Evolutionary conservation across 2,888 invertebrate genomes (phyloP), one percentile per base, ranked within the genome.

Genomic region (Tetrapedia diversipes): DNA sequence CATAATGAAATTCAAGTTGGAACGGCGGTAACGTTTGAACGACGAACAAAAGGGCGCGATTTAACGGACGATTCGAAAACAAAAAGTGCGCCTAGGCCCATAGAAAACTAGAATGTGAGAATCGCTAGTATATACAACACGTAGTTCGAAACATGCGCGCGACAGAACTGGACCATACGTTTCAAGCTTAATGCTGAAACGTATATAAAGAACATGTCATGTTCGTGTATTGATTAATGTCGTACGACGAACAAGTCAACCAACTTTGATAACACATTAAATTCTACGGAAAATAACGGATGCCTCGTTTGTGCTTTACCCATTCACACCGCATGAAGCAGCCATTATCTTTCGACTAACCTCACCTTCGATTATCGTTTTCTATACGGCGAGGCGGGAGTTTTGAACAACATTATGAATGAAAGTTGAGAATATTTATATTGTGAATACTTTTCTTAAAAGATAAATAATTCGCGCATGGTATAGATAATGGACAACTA

Each of bases 151-250:
- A 64, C n/a, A n/a, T 19, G 69, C 56, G 56, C 64, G 56, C 76
- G 84, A 84, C 84, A 84, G 78, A 84, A 84, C 84, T 84, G 82
- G 84, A 84, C 84, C 84, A 73, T 70, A 74, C 78, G 76, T 84
- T 37, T 70, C 64, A 84, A 80, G 73, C 76, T 78, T 80, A 74
- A 78, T 72, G 73, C 41, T 71, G 68, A 70, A 57, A 51, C 45
- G 54, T 29, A 29, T 24, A 84, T 75, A 74, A 82, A 77, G 84
- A 80, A 73, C 80, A 77, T 80, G 80, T 80, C 78, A 67, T 59
- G 68, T 79, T 79, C 68, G 68, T 65, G 74, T 81, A 84, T 84
- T 82, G 84, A 84, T 82, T 80, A 53, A 69, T 34, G 70, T 47
- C 60, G 51, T 59, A 41, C 41, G 53, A 41, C 65, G 45, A 54